phyloP scores from a whole-genome alignment of 2,888 invertebrate species.

The Lysandra coridon region DNA sequence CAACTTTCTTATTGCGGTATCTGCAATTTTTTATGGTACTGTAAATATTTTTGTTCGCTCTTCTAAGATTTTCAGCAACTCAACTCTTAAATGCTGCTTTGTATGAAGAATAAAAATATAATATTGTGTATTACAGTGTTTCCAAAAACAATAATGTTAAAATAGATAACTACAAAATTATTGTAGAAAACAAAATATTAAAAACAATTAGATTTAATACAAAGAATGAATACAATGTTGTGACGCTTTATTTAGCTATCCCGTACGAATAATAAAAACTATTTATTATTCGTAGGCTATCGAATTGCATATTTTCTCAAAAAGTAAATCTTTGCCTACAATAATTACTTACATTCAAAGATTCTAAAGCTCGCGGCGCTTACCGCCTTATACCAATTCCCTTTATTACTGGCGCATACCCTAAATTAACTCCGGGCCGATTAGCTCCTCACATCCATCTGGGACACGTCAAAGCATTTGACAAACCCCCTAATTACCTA shows the following conservation, averaged over 20 bases:
- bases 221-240: too few relatives aligned
- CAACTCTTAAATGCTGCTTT: neutral
- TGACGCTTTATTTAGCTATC: too few relatives aligned
- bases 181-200: too few relatives aligned
- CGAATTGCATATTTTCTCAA: too few relatives aligned
- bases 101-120: neutral
- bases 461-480: slow-evolving; percentile 56
- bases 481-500: slow-evolving; percentile 44
- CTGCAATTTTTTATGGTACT: slow-evolving; percentile 23
- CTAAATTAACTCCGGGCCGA: slow-evolving; percentile 32
- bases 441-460: slow-evolving; percentile 44
- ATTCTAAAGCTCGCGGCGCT: neutral
- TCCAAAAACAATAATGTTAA: too few relatives aligned
- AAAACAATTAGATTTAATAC: too few relatives aligned
- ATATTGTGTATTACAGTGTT: too few relatives aligned
- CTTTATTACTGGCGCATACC: slow-evolving; percentile 32
- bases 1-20: slow-evolving; percentile 31
- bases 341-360: neutral
- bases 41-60: slow-evolving; percentile 1
- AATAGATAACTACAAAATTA: too few relatives aligned
- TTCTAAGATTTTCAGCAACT: too few relatives aligned
- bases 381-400: slow-evolving; percentile 12
- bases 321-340: too few relatives aligned
- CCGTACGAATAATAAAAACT: too few relatives aligned
- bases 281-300: too few relatives aligned